Conservation (phyloP, 2,797 vertebrate genomes). For the Saxicola maurus region DNA sequence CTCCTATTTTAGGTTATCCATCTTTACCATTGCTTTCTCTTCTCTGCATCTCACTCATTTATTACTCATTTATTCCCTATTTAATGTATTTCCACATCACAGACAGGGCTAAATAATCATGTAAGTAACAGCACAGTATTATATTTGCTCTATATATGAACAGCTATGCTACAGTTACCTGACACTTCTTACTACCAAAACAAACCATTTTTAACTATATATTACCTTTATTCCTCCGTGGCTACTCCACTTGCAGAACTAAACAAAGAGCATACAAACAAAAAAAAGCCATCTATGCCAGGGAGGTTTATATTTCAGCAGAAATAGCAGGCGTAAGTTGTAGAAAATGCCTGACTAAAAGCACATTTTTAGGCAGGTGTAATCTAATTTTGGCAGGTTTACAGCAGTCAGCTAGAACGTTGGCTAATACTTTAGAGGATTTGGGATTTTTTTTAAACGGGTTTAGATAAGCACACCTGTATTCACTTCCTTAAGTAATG, state of each 20-base stretch:
- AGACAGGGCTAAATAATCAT: not conserved
- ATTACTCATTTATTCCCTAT: not conserved
- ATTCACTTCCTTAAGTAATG: not conserved
- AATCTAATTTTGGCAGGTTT: conserved; percentile 23
- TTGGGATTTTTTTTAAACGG: not conserved
- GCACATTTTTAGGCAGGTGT: not conserved
- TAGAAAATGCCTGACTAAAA: not conserved
- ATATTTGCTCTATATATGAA: not conserved
- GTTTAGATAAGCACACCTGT: not conserved
- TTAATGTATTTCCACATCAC: not conserved
- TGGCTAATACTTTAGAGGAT: not conserved
- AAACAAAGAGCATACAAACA: not conserved
- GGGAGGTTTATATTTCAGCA: not conserved
- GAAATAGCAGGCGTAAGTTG: not conserved
- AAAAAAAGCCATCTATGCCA: not conserved
- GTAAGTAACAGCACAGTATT: not conserved
- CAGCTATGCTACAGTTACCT: not conserved
- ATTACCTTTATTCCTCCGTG: not conserved
- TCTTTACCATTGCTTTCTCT: not conserved
- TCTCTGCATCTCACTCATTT: not conserved
- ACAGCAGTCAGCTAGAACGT: not conserved
- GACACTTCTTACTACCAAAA: not conserved
- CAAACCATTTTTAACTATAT: not conserved
- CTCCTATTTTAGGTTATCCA: not conserved
- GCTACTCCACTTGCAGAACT: not conserved